These are phyloP conservation scores for Alces alces DNA, from an alignment of 2,113 vertebrate species.

Conservation along the genomic window DNA sequence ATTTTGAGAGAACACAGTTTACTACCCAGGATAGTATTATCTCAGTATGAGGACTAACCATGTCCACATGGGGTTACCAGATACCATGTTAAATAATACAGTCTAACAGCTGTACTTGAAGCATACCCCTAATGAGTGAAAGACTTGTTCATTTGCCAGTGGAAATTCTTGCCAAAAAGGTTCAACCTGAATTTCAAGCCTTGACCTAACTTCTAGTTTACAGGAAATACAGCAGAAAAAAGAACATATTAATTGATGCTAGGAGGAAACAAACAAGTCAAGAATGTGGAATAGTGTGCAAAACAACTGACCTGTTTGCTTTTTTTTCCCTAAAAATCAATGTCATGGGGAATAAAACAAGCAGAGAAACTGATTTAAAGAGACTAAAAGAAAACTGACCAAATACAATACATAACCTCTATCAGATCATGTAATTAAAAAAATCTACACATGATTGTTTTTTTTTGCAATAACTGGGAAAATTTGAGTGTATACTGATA, in stretches of 20 bases:
- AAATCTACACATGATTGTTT: neutral
- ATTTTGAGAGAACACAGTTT: neutral
- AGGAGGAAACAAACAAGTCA: neutral
- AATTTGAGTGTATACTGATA: neutral
- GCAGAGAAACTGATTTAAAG: neutral
- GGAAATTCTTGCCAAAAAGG: neutral
- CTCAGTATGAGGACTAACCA: neutral
- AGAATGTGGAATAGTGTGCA: neutral
- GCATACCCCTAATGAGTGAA: neutral
- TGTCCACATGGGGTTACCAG: neutral
- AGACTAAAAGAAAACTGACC: neutral
- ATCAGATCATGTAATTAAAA: slow-evolving; percentile 17
- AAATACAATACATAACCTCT: neutral
- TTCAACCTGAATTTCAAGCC: slow-evolving; percentile 17
- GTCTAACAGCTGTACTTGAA: neutral
- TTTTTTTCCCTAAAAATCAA: slow-evolving; percentile 5
- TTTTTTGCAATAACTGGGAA: neutral
- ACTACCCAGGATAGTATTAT: neutral
- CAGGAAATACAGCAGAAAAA: neutral
- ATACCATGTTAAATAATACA: neutral
- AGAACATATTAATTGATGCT: slow-evolving; percentile 19
- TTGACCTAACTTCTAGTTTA: slow-evolving; percentile 41
- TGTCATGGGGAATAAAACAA: neutral
- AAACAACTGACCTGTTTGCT: slow-evolving; percentile 36
- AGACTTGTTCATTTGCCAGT: neutral